Evolutionary conservation across 1,140 invertebrate genomes (phyloP).

Genomic region (Pantala flavescens): DNA sequence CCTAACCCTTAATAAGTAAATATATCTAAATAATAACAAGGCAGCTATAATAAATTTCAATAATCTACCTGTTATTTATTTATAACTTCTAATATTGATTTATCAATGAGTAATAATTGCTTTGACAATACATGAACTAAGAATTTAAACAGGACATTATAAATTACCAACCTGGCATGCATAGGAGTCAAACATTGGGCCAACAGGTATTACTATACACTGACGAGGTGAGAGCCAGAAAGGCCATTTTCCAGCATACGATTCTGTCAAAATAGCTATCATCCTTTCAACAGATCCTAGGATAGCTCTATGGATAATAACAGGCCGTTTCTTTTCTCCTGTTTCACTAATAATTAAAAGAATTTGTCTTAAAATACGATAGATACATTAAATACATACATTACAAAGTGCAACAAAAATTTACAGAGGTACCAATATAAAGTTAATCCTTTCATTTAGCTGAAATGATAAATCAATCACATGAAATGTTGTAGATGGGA

Average conservation of each 20-base stretch:
- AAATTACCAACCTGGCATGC: constrained; percentile 54
- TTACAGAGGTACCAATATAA: neutral
- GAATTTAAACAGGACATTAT: no score
- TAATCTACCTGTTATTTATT: no score
- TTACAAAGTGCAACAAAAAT: neutral
- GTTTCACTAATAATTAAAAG: constrained; percentile 51
- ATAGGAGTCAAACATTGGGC: constrained; percentile 74
- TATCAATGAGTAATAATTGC: no score
- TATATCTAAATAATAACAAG: no score
- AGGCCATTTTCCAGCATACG: constrained; percentile 96
- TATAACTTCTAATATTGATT: no score
- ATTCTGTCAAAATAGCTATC: constrained; percentile 96
- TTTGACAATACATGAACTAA: no score
- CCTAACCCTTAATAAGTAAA: no score
- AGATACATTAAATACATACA: neutral
- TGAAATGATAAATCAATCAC: no score
- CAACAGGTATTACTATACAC: constrained; percentile 82
- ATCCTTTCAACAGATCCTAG: constrained; percentile 96
- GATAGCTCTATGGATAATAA: constrained; percentile 96
- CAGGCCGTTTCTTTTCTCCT: constrained; percentile 81
- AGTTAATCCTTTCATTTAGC: neutral
- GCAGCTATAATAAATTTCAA: no score
- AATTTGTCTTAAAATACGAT: constrained; percentile 19
- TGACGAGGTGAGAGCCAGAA: constrained; percentile 97
- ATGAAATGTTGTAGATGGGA: no score